Conservation (phyloP, 2,888 invertebrate genomes). For the Pristionchus fissidentatus region DNA sequence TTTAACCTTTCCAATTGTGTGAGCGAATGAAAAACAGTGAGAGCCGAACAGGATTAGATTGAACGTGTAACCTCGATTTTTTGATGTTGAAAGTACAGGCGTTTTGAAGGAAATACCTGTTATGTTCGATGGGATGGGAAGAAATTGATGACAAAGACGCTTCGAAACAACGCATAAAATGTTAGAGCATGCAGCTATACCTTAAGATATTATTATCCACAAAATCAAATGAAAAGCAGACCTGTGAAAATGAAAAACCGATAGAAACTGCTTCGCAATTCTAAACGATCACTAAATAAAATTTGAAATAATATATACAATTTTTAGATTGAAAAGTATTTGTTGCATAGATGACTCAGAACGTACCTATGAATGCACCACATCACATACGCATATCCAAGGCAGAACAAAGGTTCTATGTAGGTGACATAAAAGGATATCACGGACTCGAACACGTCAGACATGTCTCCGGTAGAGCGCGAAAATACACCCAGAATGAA, state of each 20-base stretch:
- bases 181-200: neutral
- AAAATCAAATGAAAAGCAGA: neutral
- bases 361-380: neutral
- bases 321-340: too few relatives aligned
- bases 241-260: neutral
- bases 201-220: neutral
- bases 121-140: too few relatives aligned
- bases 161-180: neutral
- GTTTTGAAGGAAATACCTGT: neutral
- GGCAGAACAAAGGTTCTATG: neutral
- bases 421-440: neutral
- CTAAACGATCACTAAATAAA: neutral
- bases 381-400: neutral
- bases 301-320: neutral
- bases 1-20: neutral
- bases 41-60: neutral
- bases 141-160: neutral
- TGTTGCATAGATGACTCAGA: too few relatives aligned
- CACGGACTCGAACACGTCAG: neutral
- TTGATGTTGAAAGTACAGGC: neutral
- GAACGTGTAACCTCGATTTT: neutral
- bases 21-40: neutral
- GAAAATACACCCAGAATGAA: too few relatives aligned
- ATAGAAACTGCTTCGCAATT: neutral
- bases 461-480: too few relatives aligned